Evolutionary conservation across 2,797 vertebrate genomes (phyloP), one percentile per base, ranked within the genome.

Genomic region (Eleutherodactylus coqui): DNA sequence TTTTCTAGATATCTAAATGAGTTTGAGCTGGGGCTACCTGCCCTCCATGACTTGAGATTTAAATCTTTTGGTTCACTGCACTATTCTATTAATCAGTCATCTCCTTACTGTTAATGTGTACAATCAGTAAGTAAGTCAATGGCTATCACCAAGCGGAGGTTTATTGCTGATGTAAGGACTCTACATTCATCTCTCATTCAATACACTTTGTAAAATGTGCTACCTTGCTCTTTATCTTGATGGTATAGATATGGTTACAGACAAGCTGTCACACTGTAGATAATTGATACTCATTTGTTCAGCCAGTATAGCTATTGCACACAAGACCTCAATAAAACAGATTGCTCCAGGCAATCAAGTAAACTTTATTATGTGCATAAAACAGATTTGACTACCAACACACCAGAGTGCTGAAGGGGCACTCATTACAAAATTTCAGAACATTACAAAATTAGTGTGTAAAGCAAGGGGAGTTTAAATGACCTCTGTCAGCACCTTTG

Each of bases 211-310:
- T 70, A 67, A 64, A 67, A 75, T 86, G 85, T 80, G 43, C 79
- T 81, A 60, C 51, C 53, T 81, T 86, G 85, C 85, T 64, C 43
- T 86, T 81, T 86, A 81, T 75, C 69, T 47, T 73, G 45, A 75
- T 81, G 78, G 51, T 80, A 45, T 67, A 86, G 78, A 86, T 86
- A 86, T 85, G 76, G 73, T 81, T 62, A 75, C 78, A 81, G 85
- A 81, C 85, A 81, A 27, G 58, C 53, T 80, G 84, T 86, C 77
- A 86, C 69, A 75, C 84, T 6, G 41, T 55, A 49, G 67, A 75
- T 86, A 81, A 86, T 81, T 86, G 85, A 86, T 73, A 58, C 41
- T 81, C 78, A 86, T 86, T 86, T 86, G 78, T 67, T 86, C 77
- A 86, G 85, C 78, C 73, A 75, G 41, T 79, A 29, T 75, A 75